Conservation (phyloP, 1,140 invertebrate species). For the Chionoecetes opilio region DNA sequence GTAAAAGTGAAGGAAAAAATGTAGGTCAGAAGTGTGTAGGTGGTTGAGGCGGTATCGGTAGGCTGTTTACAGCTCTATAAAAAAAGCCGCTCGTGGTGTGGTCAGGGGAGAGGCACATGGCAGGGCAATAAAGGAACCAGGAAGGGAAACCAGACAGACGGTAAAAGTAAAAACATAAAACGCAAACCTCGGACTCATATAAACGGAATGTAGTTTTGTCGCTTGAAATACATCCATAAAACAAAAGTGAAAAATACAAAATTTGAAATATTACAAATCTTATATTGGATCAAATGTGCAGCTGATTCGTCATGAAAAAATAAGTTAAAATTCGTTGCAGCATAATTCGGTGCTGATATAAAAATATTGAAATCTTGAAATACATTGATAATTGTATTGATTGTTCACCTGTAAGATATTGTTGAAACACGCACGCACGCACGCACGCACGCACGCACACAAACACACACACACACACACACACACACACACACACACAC, state of each 20-base stretch:
- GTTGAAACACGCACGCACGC: too few species aligned
- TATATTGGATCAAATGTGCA: too few species aligned
- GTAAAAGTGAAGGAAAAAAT: conserved; percentile 3
- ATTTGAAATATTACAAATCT: too few species aligned
- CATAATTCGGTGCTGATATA: too few species aligned
- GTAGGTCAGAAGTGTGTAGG: not conserved
- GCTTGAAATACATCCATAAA: not conserved
- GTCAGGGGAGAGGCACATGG: not conserved
- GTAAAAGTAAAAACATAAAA: not conserved
- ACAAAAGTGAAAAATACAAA: not conserved
- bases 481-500: conserved; percentile 45
- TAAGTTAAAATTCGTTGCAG: too few species aligned
- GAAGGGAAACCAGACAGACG: not conserved
- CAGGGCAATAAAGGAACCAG: not conserved
- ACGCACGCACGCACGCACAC: not conserved
- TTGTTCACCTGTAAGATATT: too few species aligned
- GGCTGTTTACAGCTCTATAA: conserved; percentile 7
- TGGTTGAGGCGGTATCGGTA: not conserved
- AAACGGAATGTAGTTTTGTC: not conserved
- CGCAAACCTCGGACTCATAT: not conserved
- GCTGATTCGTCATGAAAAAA: too few species aligned
- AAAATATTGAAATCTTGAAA: too few species aligned
- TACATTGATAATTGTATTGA: too few species aligned
- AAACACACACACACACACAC: conserved; percentile 5
- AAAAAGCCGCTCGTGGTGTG: not conserved